phyloP scores from a whole-genome alignment of 2,113 vertebrate genomes.

The Colinus virginianus region DNA sequence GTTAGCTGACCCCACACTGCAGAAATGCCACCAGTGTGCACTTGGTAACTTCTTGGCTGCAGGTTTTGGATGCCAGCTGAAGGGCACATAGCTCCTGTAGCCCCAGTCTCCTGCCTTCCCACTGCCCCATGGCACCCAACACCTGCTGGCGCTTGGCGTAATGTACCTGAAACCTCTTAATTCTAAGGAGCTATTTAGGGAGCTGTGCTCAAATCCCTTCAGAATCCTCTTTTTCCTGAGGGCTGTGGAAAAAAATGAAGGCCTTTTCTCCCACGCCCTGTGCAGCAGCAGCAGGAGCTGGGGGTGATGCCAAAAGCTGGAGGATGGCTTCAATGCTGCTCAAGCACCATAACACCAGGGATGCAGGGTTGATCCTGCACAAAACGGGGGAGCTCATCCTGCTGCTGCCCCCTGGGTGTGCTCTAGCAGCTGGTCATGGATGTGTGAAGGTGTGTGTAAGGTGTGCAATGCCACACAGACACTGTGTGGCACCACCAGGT shows the following conservation, averaged over 20 bases:
- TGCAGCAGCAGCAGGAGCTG: neutral
- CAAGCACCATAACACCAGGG: neutral
- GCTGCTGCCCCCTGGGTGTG: neutral
- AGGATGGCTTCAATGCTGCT: neutral
- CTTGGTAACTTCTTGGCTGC: rapidly evolving
- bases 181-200: conserved; percentile 67
- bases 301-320: neutral
- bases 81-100: rapidly evolving
- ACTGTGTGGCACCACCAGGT: neutral
- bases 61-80: neutral
- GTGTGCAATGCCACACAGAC: rapidly evolving
- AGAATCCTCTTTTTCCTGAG: conserved; percentile 57
- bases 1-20: neutral
- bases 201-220: conserved; percentile 46
- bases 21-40: neutral
- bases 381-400: neutral
- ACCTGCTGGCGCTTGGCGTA: neutral
- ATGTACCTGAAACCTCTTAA: conserved; percentile 41
- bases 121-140: neutral
- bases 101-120: neutral
- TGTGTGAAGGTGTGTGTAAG: rapidly evolving
- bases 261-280: neutral
- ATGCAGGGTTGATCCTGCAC: rapidly evolving
- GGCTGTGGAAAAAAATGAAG: conserved; percentile 7
- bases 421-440: neutral